Conservation (phyloP, 2,797 vertebrate genomes). For the Eutrigla gurnardus region DNA sequence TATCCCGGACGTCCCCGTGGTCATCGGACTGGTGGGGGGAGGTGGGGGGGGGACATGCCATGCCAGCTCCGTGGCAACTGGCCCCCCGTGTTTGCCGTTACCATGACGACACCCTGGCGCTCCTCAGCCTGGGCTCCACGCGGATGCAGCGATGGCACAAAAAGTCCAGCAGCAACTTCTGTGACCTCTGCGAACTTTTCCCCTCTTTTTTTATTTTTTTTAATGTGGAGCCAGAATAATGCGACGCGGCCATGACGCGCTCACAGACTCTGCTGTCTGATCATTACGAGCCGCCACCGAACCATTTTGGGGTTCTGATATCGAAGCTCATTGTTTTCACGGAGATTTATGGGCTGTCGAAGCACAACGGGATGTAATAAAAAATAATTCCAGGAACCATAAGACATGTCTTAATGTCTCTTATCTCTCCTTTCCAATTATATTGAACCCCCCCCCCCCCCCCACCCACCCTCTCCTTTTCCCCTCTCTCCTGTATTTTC, state of each 20-base stretch:
- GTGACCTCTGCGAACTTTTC: constrained; percentile 8
- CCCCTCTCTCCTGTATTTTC: constrained; percentile 1
- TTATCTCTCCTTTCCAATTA: constrained; percentile 64
- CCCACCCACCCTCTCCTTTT: too few species aligned
- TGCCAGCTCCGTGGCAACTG: constrained; percentile 66
- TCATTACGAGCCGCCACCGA: too few species aligned
- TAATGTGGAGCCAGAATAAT: constrained; percentile 6
- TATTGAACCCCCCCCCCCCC: constrained; percentile 17
- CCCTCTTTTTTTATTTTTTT: neutral
- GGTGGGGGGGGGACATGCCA: constrained; percentile 31
- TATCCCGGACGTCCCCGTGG: constrained; percentile 57
- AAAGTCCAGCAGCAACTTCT: constrained; percentile 23
- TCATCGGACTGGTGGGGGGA: neutral
- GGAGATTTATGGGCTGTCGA: constrained; percentile 59
- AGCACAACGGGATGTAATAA: constrained; percentile 55
- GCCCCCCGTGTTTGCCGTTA: constrained; percentile 63
- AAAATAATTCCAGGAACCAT: constrained; percentile 57
- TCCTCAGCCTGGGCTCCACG: constrained; percentile 30
- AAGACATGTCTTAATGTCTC: constrained; percentile 60
- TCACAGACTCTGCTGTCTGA: too few species aligned
- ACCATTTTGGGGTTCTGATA: constrained; percentile 35
- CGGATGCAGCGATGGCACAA: constrained; percentile 55
- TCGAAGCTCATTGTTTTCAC: constrained; percentile 50
- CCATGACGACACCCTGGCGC: constrained; percentile 60
- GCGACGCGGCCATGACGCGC: constrained; percentile 39